These are phyloP conservation scores for Choristoneura fumiferana DNA, from an alignment of 1,140 invertebrate species.

Conservation along the genomic window DNA sequence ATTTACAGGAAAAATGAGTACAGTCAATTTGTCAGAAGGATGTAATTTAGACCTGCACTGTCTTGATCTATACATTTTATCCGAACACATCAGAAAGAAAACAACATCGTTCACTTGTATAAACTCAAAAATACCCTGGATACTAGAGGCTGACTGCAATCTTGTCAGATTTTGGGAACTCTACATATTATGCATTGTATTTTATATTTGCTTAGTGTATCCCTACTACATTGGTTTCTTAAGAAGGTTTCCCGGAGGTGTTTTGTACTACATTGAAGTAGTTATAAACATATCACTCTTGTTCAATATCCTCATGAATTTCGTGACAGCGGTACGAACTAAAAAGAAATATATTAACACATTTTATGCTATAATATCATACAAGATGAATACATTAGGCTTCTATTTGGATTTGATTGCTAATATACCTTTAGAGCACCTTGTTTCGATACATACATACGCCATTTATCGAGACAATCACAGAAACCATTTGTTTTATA, in stretches of 20 bases:
- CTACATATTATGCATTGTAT: conserved; percentile 55
- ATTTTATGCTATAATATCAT: conserved; percentile 51
- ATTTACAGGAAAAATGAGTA: conserved; percentile 49
- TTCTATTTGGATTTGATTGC: conserved; percentile 70
- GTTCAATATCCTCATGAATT: conserved; percentile 52
- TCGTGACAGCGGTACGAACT: conserved; percentile 59
- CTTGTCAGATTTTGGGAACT: conserved; percentile 64
- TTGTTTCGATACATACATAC: conserved; percentile 55
- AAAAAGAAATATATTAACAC: conserved; percentile 62
- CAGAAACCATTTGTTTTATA: conserved; percentile 61
- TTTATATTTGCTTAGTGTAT: conserved; percentile 57
- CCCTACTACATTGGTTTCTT: conserved; percentile 63
- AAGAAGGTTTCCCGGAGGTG: conserved; percentile 48
- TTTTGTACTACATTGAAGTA: conserved; percentile 53
- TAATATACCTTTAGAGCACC: conserved; percentile 68
- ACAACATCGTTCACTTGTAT: conserved; percentile 53
- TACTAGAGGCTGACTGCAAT: conserved; percentile 57
- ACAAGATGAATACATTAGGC: conserved; percentile 62
- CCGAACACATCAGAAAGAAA: conserved; percentile 65
- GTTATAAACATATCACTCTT: conserved; percentile 53
- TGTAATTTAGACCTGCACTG: conserved; percentile 56
- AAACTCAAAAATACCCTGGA: conserved; percentile 58
- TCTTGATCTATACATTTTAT: conserved; percentile 65
- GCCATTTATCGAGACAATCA: conserved; percentile 53
- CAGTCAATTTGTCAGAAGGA: conserved; percentile 37